Base-by-base conservation (phyloP, 2,888 invertebrate species). In the Drosophila antonietae region DNA sequence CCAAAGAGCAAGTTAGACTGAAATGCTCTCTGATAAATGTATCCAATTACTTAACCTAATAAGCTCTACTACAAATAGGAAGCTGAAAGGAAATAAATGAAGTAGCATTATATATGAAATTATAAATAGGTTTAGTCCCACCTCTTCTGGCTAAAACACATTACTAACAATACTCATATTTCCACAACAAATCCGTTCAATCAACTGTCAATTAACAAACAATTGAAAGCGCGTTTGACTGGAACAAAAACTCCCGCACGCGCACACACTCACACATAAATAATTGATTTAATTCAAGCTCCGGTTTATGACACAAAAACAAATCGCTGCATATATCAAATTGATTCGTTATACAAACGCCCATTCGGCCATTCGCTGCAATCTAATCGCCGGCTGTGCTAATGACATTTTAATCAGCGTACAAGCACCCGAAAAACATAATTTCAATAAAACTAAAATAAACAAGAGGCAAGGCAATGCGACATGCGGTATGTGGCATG, bases 381-480 rank as follows among this genome's bases (percentile, higher is more conserved):
- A 55, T 57, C 52, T 31, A 57, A 66, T 62, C 64, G 51, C 37
- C 37, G 41, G 12, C 51, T 52, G 51, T 65, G 80, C 78, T 80
- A 80, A 80, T 80, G 80, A 64, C 65, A 75, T 80, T 80, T 80
- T 80, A 80, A 80, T 80, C 80, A 80, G 78, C 18, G 64, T 18
- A 31, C 44, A 58, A 47, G 44, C 44, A 23, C n/a, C 35, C 39
- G 12, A 52, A 55, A 63, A 68, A 47, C 67, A 78, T 71, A 75
- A 78, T 80, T 80, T 80, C 72, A 77, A 80, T 80, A 72, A 72
- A 78, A 59, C 69, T 56, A 74, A 64, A 57, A 74, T 72, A 72
- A 68, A 78, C 75, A 75, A 35, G 44, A 33, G 39, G 10, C 20
- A 23, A 18, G 37, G 39, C 23, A 10, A 55, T 53, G 44, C 28